Evolutionary conservation across 2,113 vertebrate genomes (phyloP), one percentile per base, ranked within the genome.

Genomic region (Numenius arquata): DNA sequence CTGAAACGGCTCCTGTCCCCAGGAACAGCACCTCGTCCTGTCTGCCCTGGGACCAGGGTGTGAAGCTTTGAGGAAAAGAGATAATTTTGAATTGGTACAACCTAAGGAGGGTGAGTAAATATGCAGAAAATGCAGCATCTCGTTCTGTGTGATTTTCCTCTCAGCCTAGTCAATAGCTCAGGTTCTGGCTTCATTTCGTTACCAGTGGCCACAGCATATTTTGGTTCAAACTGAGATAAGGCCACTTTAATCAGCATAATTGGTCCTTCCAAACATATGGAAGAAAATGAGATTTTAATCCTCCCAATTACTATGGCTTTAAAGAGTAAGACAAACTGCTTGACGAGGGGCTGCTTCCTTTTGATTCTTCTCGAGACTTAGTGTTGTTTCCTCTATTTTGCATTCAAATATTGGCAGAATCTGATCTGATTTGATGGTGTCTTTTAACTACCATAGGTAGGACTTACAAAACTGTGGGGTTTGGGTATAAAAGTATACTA

Each of bases 71-170:
- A 38, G 63, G 77, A 43, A 68, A 53, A 62, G 34, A 45, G 32
- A 6, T 0, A 2, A 0, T 22, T 67, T 30, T n/a, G 26, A 26
- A 6, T 25, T 11, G 12, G 40, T 14, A 9, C 47, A 36, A 16
- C 12, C 26, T n/a, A 20, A 63, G 27, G 59, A 21, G 38, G 36
- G 15, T 13, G 26, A 36, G 26, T 26, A 29, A 55, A 34, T 5
- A 4, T 1, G 29, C 40, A 67, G 61, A 41, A 53, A 66, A 47
- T 16, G 9, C 45, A 34, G 40, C 26, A 12, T 29, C 53, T 25
- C 2, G 0, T 61, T 53, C 11, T 1, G 8, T 8, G 21, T 15
- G 75, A 17, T 41, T 58, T 77, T 59, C 50, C 6, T 4, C 58
- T 53, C 34, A n/a, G 40, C 2, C 0, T 5, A 15, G 21, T 22